Percentiles rank a stretch among this genome's conserved stretches.
Conservation (phyloP, 2,797 vertebrate genomes). For the Apodemus agrarius region DNA sequence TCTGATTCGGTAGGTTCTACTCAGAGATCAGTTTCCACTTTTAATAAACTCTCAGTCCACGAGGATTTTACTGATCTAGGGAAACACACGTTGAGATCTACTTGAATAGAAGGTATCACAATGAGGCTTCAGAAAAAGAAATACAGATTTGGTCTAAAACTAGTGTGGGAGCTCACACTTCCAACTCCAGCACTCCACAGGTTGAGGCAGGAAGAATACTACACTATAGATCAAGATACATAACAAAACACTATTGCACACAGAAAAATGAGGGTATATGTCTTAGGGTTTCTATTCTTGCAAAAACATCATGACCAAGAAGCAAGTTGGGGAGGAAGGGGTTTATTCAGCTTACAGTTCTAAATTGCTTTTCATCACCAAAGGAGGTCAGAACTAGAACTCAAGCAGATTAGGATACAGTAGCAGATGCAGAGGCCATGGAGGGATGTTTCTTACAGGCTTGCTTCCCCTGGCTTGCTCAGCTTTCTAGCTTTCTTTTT, state of each 20-base stretch:
- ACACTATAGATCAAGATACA: not conserved
- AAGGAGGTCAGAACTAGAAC: no score
- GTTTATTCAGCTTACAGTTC: no score
- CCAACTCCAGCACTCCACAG: not conserved
- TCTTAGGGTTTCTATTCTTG: no score
- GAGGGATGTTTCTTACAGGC: no score
- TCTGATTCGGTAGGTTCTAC: not conserved
- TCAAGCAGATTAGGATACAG: no score
- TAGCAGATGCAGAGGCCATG: no score
- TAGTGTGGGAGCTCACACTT: not conserved
- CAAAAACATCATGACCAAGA: no score
- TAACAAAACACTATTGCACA: not conserved
- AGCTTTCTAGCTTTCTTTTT: no score
- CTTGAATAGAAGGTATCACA: not conserved
- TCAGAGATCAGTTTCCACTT: not conserved
- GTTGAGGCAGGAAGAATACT: not conserved
- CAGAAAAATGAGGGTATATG: no score
- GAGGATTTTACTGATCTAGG: not conserved
- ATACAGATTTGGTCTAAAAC: not conserved
- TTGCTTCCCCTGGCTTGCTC: no score
- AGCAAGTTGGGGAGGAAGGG: no score
- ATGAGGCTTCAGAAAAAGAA: not conserved
- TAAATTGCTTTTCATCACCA: no score
- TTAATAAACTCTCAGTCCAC: not conserved
- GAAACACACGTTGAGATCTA: not conserved